Evolutionary conservation across 2,113 vertebrate genomes (phyloP), one percentile per base, ranked within the genome.

Genomic region (Barbus barbus): DNA sequence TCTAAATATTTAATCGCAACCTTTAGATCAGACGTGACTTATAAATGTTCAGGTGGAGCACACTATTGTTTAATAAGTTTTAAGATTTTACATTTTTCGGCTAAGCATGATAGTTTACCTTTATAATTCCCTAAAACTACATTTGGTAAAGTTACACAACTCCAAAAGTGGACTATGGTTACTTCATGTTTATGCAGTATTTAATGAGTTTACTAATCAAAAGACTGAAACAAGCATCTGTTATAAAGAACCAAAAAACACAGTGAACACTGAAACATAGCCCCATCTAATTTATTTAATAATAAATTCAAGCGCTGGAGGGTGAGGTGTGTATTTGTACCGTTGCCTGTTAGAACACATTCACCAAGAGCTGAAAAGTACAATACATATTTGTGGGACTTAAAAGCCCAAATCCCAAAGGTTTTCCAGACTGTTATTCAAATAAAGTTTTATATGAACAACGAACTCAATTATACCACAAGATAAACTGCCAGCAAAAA

Each of bases 341-440:
- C 36, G 79, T 71, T 81, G n/a, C 65, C 63, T 71, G 61, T 71
- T 82, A 56, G 28, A 56, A 82, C 79, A 82, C 65, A 82, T 82
- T 82, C 79, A 71, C 28, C 69, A 38, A 53, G 46, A 33, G 46
- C 78, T 67, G 58, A 71, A 67, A 81, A 67, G 26, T 81, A 67
- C 41, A 81, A 82, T 71, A 56, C 46, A 82, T 69, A 71, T 71
- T 53, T 71, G 61, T 82, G 46, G 22, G 13, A 53, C 63, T 71
- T 36, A 81, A 81, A 53, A 53, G 3, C 18, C 22, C 20, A 36
- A 69, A 71, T 71, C 8, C 20, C 22, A 71, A 81, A 24, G 28
- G 22, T 31, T 65, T 80, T 31, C 6, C 5, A 20, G 33, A 22
- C 26, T 56, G 5, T 53, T 56, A 69, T 67, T 65, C 6, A 51